A percentile compares a stretch with the other conserved stretches of the same genome.
Evolutionary conservation across 53 echinoderm and acorn worm species (phyloP).

Genomic region (Henricia sp.): DNA sequence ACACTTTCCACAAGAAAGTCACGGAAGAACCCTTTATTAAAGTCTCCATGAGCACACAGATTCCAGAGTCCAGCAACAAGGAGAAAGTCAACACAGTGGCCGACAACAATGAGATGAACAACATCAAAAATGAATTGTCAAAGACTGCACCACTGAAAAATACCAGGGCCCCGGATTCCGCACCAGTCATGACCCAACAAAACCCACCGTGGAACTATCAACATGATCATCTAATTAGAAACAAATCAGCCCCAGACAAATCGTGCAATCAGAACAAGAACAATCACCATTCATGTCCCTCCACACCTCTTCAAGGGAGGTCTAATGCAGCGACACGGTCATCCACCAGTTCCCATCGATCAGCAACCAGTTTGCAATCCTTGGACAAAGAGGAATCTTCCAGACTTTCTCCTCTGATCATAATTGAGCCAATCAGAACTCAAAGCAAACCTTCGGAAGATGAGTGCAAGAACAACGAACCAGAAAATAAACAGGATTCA

Average conservation of each 20-base stretch:
- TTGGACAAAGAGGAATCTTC: not conserved
- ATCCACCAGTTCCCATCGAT: not conserved
- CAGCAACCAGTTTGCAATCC: not conserved
- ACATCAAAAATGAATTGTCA: not conserved
- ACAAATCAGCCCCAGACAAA: too few relatives aligned
- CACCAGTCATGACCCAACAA: constrained; percentile 23
- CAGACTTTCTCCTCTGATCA: not conserved
- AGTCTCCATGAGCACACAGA: not conserved
- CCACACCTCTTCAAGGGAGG: constrained; percentile 15
- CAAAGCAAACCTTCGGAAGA: not conserved
- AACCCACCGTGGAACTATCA: not conserved
- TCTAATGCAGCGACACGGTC: not conserved
- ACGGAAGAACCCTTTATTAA: not conserved
- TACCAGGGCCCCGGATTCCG: not conserved
- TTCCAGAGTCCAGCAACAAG: not conserved
- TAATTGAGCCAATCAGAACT: not conserved
- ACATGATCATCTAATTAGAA: not conserved
- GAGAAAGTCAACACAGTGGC: not conserved
- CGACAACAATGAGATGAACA: constrained; percentile 15
- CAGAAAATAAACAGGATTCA: not conserved
- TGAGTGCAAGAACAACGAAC: not conserved
- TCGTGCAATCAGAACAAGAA: constrained; percentile 32
- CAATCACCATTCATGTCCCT: constrained; percentile 46
- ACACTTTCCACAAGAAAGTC: not conserved
- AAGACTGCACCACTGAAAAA: not conserved